Evolutionary conservation across 2,113 vertebrate species (phyloP).

Genomic region (Lycaon pictus): DNA sequence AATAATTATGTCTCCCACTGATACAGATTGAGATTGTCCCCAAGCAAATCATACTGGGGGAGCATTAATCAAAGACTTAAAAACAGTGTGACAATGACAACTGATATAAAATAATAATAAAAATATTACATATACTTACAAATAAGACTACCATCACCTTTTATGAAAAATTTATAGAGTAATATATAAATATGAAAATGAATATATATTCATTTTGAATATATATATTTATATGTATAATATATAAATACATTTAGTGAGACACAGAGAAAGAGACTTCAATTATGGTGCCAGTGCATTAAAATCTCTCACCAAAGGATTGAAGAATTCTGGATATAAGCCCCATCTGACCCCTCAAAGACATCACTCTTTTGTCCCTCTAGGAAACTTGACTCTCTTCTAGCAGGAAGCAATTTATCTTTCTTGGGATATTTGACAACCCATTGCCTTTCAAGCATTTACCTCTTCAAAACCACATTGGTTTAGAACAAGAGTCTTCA

Average conservation of each 20-base stretch:
- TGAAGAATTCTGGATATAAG: background rate
- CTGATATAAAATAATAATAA: slow-evolving; percentile 64
- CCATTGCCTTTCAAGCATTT: background rate
- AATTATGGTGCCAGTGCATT: background rate
- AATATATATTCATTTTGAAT: background rate
- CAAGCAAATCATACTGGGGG: slow-evolving; percentile 54
- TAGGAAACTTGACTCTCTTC: background rate
- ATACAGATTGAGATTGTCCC: slow-evolving; percentile 42
- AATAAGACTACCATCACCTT: background rate
- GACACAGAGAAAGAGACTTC: background rate
- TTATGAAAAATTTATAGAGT: background rate
- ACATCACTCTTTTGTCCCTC: background rate
- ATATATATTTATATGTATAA: background rate
- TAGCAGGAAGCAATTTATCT: background rate
- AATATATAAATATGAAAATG: background rate
- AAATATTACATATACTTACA: background rate
- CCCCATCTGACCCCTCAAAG: background rate
- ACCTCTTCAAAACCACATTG: background rate
- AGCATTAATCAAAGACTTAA: slow-evolving; percentile 61
- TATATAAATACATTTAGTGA: background rate
- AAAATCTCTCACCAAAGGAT: background rate
- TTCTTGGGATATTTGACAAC: background rate
- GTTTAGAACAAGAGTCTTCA: background rate
- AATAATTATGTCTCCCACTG: slow-evolving; percentile 59
- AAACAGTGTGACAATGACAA: background rate